Evolutionary conservation across 1,140 invertebrate species (phyloP).

Genomic region (Apis mellifera): DNA sequence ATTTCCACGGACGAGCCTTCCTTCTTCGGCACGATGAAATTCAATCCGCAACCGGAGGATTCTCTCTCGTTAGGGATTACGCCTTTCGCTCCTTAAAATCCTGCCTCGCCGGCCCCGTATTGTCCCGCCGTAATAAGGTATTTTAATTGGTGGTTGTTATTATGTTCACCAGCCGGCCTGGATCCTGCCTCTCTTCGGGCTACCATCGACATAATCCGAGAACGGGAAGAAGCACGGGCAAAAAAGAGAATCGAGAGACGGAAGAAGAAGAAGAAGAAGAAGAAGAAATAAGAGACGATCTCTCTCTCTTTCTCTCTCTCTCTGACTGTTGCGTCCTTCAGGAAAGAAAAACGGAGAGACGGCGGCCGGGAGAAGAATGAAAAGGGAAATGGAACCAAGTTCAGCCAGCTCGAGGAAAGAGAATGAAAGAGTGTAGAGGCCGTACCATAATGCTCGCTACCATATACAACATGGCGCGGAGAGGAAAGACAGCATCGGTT

Average conservation of each 20-base stretch:
- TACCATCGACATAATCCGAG: conserved; percentile 49
- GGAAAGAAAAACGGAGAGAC: conserved; percentile 50
- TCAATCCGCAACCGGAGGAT: conserved; percentile 41
- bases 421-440: conserved; percentile 10
- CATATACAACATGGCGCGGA: conserved; percentile 54
- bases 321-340: conserved; percentile 15
- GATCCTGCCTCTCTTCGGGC: conserved; percentile 21
- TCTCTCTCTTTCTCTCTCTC: conserved; percentile 23
- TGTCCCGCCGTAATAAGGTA: conserved; percentile 75
- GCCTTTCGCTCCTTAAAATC: conserved; percentile 59
- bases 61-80: conserved; percentile 55
- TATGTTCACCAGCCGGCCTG: conserved; percentile 52
- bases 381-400: conserved; percentile 31
- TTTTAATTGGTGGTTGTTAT: conserved; percentile 75
- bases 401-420: background rate
- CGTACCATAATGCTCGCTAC: conserved; percentile 51
- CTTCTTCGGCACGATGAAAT: conserved; percentile 49
- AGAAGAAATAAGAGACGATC: conserved; percentile 17
- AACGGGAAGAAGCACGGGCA: conserved; percentile 32
- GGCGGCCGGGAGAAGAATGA: conserved; percentile 34
- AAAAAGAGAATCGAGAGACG: conserved; percentile 21
- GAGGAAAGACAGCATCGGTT: conserved; percentile 56
- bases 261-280: background rate
- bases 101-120: conserved; percentile 52
- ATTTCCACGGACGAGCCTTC: conserved; percentile 34